Percentiles rank a stretch among this genome's conserved stretches.
These are phyloP conservation scores for Acropternis orthonyx DNA, from an alignment of 2,797 vertebrate species.

Conservation along the genomic window DNA sequence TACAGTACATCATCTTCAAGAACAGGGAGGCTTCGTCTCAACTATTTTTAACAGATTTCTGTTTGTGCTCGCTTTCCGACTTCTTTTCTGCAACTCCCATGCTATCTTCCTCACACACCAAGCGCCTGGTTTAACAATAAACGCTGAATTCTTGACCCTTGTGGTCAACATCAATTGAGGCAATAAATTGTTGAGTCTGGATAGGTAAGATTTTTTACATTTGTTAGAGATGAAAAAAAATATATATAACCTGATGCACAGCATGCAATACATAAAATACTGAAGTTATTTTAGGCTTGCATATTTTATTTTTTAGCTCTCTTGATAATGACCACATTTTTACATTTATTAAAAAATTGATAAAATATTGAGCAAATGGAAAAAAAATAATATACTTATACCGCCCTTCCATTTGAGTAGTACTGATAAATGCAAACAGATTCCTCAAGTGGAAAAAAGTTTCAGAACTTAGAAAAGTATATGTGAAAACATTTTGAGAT, in stretches of 20 bases:
- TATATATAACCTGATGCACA: neutral
- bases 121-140: neutral
- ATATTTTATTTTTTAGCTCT: neutral
- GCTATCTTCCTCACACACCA: neutral
- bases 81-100: constrained; percentile 2
- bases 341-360: neutral
- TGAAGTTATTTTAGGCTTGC: neutral
- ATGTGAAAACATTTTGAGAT: neutral
- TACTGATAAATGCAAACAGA: neutral
- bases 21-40: neutral
- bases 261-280: neutral
- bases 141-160: neutral
- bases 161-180: neutral
- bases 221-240: neutral
- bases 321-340: neutral
- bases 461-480: neutral
- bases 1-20: constrained; percentile 52
- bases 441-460: neutral
- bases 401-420: neutral
- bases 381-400: neutral
- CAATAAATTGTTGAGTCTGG: neutral
- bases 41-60: constrained; percentile 53
- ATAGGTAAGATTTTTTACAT: neutral
- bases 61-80: neutral
- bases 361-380: neutral